These are phyloP conservation scores for Osmoderma eremita DNA, from an alignment of 2,888 invertebrate genomes.

Conservation along the genomic window DNA sequence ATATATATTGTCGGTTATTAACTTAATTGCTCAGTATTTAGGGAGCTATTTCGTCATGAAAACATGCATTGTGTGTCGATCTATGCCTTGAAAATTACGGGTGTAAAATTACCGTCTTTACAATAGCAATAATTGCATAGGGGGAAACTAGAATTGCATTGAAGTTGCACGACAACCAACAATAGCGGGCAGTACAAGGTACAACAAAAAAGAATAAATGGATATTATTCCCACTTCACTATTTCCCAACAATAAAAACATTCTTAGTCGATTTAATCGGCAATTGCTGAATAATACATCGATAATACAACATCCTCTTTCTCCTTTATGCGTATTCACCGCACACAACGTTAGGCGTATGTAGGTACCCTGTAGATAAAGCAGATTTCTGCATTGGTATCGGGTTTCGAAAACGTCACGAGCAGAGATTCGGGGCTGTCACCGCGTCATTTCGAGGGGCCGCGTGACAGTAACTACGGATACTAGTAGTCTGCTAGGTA, in stretches of 20 bases:
- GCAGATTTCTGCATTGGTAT: too few relatives aligned
- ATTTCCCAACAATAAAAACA: too few relatives aligned
- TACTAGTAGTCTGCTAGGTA: conserved; percentile 27
- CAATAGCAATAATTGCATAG: background rate
- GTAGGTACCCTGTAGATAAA: too few relatives aligned
- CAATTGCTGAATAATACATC: background rate
- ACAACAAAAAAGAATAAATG: background rate
- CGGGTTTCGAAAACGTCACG: too few relatives aligned
- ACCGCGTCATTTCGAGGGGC: background rate
- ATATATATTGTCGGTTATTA: too few relatives aligned
- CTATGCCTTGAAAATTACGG: background rate
- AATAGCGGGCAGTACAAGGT: background rate
- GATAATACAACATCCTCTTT: background rate
- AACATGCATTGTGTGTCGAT: background rate
- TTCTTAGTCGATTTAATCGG: background rate
- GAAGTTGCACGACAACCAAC: background rate
- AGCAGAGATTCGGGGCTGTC: too few relatives aligned
- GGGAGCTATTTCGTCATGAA: background rate
- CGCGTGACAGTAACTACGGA: background rate
- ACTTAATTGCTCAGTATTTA: too few relatives aligned
- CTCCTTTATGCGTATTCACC: background rate
- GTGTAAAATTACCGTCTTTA: conserved; percentile 2
- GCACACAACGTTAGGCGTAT: too few relatives aligned
- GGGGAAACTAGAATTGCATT: background rate
- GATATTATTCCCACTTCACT: background rate